A percentile compares a stretch with the other conserved stretches of the same genome.
Conservation (phyloP, 2,888 invertebrate species). For the Rapana venosa region DNA sequence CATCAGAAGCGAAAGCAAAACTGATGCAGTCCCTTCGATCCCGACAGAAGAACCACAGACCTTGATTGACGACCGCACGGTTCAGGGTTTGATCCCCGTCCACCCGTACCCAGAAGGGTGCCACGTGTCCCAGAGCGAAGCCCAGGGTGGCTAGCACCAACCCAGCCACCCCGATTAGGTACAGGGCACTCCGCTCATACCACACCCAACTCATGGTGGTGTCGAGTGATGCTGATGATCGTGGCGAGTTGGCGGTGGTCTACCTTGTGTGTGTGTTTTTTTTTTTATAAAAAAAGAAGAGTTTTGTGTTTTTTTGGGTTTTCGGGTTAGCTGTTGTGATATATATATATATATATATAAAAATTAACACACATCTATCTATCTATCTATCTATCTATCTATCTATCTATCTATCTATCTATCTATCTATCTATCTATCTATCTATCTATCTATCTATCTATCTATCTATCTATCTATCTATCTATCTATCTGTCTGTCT, state of each 20-base stretch:
- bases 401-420: too few relatives aligned
- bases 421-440: background rate
- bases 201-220: background rate
- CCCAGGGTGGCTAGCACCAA: background rate
- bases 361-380: too few relatives aligned
- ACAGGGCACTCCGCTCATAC: background rate
- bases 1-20: background rate
- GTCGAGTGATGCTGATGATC: too few relatives aligned
- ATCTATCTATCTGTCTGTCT: too few relatives aligned
- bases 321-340: too few relatives aligned
- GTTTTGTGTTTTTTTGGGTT: too few relatives aligned
- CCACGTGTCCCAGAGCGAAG: background rate
- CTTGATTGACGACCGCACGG: background rate
- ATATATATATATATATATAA: too few relatives aligned
- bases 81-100: background rate
- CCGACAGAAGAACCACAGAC: background rate
- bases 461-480: too few relatives aligned
- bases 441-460: background rate
- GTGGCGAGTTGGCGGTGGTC: too few relatives aligned
- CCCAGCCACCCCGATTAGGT: background rate
- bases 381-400: too few relatives aligned
- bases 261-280: too few relatives aligned
- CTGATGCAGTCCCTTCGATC: background rate
- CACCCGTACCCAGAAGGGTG: background rate
- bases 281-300: too few relatives aligned